Evolutionary conservation across 1,140 invertebrate species (phyloP), one percentile per base, ranked within the genome.

Genomic region (Drosophila paulistorum): DNA sequence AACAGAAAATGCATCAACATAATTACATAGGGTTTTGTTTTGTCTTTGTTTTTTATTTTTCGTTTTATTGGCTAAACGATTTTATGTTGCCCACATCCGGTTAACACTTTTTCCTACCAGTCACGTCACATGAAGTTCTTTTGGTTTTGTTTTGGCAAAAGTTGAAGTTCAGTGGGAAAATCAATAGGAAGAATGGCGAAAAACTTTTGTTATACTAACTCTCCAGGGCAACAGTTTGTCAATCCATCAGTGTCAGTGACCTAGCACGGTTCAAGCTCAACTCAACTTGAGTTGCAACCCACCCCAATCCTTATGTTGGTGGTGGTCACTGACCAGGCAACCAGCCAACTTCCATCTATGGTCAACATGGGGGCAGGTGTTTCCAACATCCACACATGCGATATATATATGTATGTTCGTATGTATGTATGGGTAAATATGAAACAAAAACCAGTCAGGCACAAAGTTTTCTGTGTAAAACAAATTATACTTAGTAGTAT

Each of bases 191-290:
- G 20, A 48, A 63, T 48, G 23, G 59, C 37, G 30, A 68, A 37
- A 74, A 68, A 74, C 35, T 63, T 64, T 64, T 68, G 45, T 67
- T 66, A 54, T 33, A n/a, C 23, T 55, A 48, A 20, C 45, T 51
- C 57, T 63, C 61, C 68, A 54, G 45, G 64, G 59, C 68, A 75
- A 71, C 66, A 77, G 75, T 74, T 77, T 74, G 72, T 74, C 65
- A 71, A 75, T 78, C 72, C 65, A 78, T 78, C 76, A 78, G 62
- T 41, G 71, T 77, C 75, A 70, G 10, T 77, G 75, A 77, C 58
- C 71, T 26, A 30, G 17, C 7, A 35, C 42, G 58, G 35, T 42
- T 26, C 45, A 62, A 61, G 69, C 65, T 68, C 20, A 54, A 30
- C 61, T 60, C 41, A 35, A 35, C n/a, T 48, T 42, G 62, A 23